Evolutionary conservation across 2,797 vertebrate species (phyloP).

Genomic region (Sebastes kiyomatsui): DNA sequence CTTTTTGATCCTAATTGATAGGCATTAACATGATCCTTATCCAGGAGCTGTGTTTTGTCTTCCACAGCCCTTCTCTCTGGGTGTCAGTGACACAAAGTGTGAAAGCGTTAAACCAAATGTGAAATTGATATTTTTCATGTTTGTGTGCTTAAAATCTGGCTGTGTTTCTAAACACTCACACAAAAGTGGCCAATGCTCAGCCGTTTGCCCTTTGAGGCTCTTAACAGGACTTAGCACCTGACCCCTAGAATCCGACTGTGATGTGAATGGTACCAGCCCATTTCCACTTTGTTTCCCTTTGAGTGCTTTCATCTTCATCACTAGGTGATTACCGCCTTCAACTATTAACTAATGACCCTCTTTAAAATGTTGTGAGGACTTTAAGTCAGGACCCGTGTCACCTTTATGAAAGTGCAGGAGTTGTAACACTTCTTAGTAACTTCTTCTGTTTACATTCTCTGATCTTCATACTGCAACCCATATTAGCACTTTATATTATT

Average conservation of each 20-base stretch:
- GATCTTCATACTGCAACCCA: not conserved
- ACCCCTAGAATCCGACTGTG: constrained; percentile 74
- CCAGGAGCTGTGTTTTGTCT: constrained; percentile 83
- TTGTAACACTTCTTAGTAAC: not conserved
- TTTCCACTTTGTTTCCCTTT: constrained; percentile 72
- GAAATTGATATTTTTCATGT: constrained; percentile 87
- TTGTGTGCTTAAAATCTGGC: constrained; percentile 76
- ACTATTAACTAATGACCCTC: constrained; percentile 72
- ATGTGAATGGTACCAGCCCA: constrained; percentile 76
- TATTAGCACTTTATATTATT: not conserved
- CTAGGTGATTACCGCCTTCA: constrained; percentile 62
- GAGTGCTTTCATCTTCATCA: constrained; percentile 68
- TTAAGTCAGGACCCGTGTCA: constrained; percentile 27
- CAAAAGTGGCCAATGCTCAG: constrained; percentile 62
- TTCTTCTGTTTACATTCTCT: not conserved
- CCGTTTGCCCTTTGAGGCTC: constrained; percentile 72
- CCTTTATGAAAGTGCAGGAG: constrained; percentile 34
- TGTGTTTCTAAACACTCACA: constrained; percentile 68
- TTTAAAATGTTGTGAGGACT: constrained; percentile 58
- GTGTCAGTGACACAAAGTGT: constrained; percentile 83
- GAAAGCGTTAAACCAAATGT: constrained; percentile 86
- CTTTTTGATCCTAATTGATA: constrained; percentile 87
- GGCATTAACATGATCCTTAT: constrained; percentile 86
- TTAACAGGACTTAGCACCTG: constrained; percentile 80
- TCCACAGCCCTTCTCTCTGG: constrained; percentile 77